Evolutionary conservation across 2,113 vertebrate genomes (phyloP).

Genomic region (Bungarus multicinctus): DNA sequence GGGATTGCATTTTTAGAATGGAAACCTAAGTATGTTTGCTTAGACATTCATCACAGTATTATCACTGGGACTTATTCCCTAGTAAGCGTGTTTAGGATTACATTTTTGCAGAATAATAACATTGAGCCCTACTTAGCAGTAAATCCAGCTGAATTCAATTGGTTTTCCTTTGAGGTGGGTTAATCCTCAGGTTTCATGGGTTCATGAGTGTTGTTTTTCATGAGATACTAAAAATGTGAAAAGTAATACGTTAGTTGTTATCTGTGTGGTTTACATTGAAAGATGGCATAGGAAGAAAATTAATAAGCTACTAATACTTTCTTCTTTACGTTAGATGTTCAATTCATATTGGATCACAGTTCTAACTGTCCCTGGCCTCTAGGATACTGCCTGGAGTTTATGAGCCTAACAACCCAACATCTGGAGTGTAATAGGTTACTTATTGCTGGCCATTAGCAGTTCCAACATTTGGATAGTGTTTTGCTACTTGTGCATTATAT

Average conservation of each 20-base stretch:
- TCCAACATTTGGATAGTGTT: neutral
- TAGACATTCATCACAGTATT: neutral
- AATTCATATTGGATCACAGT: neutral
- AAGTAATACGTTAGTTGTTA: neutral
- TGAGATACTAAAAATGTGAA: neutral
- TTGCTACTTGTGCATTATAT: neutral
- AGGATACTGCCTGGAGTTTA: neutral
- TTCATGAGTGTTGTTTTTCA: neutral
- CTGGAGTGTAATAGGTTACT: neutral
- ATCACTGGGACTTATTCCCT: neutral
- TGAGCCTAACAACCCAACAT: neutral
- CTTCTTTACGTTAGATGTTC: neutral
- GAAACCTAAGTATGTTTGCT: neutral
- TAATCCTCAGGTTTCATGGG: neutral
- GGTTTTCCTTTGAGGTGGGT: neutral
- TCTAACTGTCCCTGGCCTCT: neutral
- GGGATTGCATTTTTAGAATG: neutral
- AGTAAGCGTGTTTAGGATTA: neutral
- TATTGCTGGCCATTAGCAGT: neutral
- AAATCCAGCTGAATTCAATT: neutral
- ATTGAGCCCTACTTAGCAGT: neutral
- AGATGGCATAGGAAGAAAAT: neutral
- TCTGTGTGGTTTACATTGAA: neutral
- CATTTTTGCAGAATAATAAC: neutral
- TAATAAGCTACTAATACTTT: neutral